phyloP scores from a whole-genome alignment of 2,797 vertebrate genomes.

The Microhierax caerulescens region DNA sequence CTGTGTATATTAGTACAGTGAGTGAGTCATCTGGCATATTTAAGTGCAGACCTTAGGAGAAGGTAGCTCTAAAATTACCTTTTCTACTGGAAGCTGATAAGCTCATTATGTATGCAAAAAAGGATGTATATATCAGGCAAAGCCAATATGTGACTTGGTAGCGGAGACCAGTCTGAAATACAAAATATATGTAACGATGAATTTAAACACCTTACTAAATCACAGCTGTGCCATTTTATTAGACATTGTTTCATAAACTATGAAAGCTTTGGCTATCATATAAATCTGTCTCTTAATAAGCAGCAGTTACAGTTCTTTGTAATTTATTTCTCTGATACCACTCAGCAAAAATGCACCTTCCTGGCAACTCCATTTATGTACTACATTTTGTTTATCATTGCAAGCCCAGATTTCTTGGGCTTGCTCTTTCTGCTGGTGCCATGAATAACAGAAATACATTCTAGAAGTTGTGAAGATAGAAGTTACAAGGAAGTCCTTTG shows the following conservation, averaged over 20 bases:
- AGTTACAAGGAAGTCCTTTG: neutral
- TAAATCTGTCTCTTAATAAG: slow-evolving; percentile 74
- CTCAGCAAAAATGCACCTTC: slow-evolving; percentile 56
- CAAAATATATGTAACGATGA: slow-evolving; percentile 58
- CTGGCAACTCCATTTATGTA: neutral
- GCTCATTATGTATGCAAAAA: slow-evolving; percentile 32
- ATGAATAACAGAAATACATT: neutral
- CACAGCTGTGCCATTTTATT: slow-evolving; percentile 60
- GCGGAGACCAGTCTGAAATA: neutral
- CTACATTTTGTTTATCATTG: neutral
- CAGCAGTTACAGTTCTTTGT: slow-evolving; percentile 63
- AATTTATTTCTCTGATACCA: slow-evolving; percentile 55
- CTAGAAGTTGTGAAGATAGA: neutral
- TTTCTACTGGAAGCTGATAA: slow-evolving; percentile 33
- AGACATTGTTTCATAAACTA: slow-evolving; percentile 68
- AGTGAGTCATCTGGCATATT: neutral
- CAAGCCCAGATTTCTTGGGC: neutral
- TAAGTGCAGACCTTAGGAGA: neutral
- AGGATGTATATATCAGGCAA: neutral
- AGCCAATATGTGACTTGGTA: neutral
- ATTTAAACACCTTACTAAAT: slow-evolving; percentile 70
- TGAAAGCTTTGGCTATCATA: slow-evolving; percentile 54
- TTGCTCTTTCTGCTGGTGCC: neutral
- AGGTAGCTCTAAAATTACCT: slow-evolving; percentile 20
- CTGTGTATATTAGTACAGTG: neutral